A percentile compares a stretch with the other conserved stretches of the same genome.
Evolutionary conservation across 2,113 vertebrate species (phyloP).

Genomic region (Rhegmatorhina hoffmannsi): DNA sequence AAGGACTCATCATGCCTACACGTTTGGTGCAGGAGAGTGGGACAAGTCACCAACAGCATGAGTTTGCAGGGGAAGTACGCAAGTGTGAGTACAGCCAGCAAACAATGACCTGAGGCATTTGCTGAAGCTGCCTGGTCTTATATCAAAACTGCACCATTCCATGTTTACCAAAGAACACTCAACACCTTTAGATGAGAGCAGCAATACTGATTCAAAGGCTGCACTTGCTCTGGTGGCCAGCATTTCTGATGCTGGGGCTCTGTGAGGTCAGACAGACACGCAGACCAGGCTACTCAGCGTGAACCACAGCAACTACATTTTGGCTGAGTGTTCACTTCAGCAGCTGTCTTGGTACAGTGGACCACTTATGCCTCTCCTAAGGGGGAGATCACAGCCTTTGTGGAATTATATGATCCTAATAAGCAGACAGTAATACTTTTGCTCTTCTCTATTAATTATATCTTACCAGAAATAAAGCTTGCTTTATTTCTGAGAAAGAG

Average conservation of each 20-base stretch:
- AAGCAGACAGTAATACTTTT: neutral
- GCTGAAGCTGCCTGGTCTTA: accelerated
- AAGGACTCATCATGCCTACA: accelerated
- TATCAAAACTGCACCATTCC: neutral
- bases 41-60: neutral
- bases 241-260: accelerated
- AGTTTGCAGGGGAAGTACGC: neutral
- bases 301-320: neutral
- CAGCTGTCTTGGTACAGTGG: neutral
- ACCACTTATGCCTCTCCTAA: neutral
- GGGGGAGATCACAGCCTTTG: neutral
- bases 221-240: neutral
- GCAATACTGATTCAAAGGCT: neutral
- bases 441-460: neutral
- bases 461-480: neutral
- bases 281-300: accelerated
- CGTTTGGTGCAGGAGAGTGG: neutral
- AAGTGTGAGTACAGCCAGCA: neutral
- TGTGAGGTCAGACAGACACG: neutral
- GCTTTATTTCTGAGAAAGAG: neutral
- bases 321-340: neutral
- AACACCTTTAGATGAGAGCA: neutral
- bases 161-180: neutral
- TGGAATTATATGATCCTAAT: neutral
- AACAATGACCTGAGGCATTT: accelerated